Base-by-base conservation (phyloP, 2,113 vertebrate genomes). In the Equus przewalskii region DNA sequence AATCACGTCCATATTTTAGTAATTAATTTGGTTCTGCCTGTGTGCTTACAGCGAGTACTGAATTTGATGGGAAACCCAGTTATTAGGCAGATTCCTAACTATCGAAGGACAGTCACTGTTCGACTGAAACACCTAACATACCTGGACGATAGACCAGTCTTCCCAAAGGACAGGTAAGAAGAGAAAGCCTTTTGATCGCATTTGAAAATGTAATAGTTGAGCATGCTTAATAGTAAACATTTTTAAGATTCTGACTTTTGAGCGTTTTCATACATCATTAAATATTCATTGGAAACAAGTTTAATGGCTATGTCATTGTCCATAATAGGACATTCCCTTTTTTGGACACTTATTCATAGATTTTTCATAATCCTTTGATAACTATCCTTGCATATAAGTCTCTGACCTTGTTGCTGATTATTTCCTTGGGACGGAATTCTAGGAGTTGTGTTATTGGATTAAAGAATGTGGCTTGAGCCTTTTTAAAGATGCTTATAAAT, bases 131-230 rank as follows among this genome's bases (percentile, higher is more conserved):
- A 99, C 22, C 97, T 99, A 70, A 99, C 99, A 0, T 99, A 99
- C 89, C 98, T 99, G 78, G 99, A 99, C 73, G 99, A 99, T 93
- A 99, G 99, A 49, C 99, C 99, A 0, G 99, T 99, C 65, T 99
- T 99, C 96, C 99, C 99, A 87, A 99, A 99, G 98, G 99, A 99
- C 28, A 99, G 99, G 99, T 99, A 98, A 98, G 98, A 64, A 58
- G 14, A 9, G 4, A 65, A 75, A 44, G 67, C 44, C 70, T 51
- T 60, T 21, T 22, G 64, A 10, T 16, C 21, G 2, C 9, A 24
- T n/a, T 19, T 88, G 46, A 22, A 7, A 15, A 7, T 8, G 28
- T 51, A n/a, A n/a, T 26, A 15, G 60, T 21, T 30, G 28, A 33
- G 8, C 49, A 41, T 15, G 0, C n/a, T 72, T 80, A 14, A 18